Evolutionary conservation across 2,888 invertebrate genomes (phyloP), one percentile per base, ranked within the genome.

Genomic region (Alviniconcha strummeri): DNA sequence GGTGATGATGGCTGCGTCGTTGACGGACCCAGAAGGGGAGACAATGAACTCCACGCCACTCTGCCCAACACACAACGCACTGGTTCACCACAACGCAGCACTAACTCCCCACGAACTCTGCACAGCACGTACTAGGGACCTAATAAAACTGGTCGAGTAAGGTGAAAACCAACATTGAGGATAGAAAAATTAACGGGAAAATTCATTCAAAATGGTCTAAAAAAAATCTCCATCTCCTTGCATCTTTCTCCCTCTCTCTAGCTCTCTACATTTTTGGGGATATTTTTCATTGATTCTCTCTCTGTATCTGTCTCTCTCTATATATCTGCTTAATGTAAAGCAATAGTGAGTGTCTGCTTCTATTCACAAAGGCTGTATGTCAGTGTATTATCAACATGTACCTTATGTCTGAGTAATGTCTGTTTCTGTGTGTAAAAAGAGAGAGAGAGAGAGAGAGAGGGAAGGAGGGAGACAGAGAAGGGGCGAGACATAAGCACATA

Each of bases 11-110:
- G 96, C 96, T 82, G 96, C 95, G 93, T 99, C 99, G 93, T 98
- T 99, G 89, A 96, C 97, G 1, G 99, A 99, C 13, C 99, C 99
- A 0, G 97, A 95, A 15, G 99, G 99, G 92, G 98, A 97, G 82
- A 96, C 98, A 89, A 99, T 97, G 94, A 96, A 99, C 79, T 96
- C 95, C 52, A 98, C 99, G 36, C 99, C 99, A 92, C 97, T 97
- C 98, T 99, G 95, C 36, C 36, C 64, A 95, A 95, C 17, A 72
- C 64, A 11, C 11, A 64, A 15, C 64, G 36, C 36, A 36, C 36
- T 36, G 36, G 36, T 36, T 36, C 36, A 36, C 3, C 36, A 36
- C 64, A 72, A 80, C 75, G 52, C 60, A 67, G n/a, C 13, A 55
- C 67, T 7, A 36, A 72, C 54, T 77, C 2, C 19, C 9, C 64